Percentiles rank a stretch among this genome's conserved stretches.
Conservation (phyloP, 2,888 invertebrate species). For the Pachydiplax longipennis region DNA sequence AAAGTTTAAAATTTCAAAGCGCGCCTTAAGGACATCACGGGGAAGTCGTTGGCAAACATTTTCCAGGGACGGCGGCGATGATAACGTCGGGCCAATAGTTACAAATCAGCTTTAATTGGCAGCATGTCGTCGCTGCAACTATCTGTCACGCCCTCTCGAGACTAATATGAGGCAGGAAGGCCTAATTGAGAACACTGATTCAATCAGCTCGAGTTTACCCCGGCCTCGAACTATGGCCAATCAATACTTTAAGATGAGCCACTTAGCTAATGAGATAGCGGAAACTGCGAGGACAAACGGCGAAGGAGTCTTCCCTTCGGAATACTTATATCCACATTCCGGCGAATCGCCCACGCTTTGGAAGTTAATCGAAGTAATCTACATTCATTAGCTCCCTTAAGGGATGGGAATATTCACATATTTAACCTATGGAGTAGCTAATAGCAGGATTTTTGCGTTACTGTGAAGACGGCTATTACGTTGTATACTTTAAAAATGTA, state of each 20-base stretch:
- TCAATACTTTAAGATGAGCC: not conserved
- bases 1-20: too few species aligned
- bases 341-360: too few species aligned
- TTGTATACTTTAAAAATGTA: too few species aligned
- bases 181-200: not conserved
- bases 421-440: too few species aligned
- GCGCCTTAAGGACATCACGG: too few species aligned
- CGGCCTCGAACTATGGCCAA: not conserved
- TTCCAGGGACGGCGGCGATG: not conserved
- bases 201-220: not conserved
- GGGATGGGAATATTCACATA: too few species aligned
- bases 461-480: too few species aligned
- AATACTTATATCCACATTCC: too few species aligned
- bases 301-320: too few species aligned
- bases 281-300: not conserved
- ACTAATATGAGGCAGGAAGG: not conserved
- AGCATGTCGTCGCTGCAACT: not conserved
- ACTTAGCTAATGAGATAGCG: not conserved
- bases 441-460: too few species aligned
- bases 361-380: too few species aligned
- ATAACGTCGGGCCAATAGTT: not conserved
- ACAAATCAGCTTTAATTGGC: not conserved
- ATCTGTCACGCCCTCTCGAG: not conserved
- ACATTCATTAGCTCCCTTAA: too few species aligned
- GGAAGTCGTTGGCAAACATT: not conserved